Percentiles rank a stretch among this genome's conserved stretches.
Conservation (phyloP, 2,797 vertebrate genomes). For the Siniperca scherzeri region DNA sequence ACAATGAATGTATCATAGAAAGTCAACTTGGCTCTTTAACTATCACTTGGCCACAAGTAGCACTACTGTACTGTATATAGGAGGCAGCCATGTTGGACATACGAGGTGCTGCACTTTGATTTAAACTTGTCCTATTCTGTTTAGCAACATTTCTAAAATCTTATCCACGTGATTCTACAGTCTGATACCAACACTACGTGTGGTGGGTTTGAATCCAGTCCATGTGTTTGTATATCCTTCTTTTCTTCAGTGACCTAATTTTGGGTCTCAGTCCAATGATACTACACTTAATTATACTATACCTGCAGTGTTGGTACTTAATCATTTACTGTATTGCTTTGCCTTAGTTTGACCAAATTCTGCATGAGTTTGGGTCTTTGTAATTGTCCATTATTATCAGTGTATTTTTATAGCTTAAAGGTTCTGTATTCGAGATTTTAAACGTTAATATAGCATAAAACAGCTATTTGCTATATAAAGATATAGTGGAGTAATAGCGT, state of each 20-base stretch:
- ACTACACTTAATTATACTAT: slow-evolving; percentile 9
- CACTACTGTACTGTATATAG: slow-evolving; percentile 16
- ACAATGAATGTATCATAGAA: background rate
- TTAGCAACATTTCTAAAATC: slow-evolving; percentile 19
- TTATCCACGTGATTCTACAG: slow-evolving; percentile 24
- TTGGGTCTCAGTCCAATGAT: slow-evolving; percentile 17
- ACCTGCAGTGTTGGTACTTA: background rate
- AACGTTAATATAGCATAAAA: too few relatives aligned
- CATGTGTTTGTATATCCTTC: slow-evolving; percentile 28
- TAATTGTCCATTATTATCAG: background rate
- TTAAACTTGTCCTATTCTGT: background rate
- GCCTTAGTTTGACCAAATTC: background rate
- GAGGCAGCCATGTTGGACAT: slow-evolving; percentile 50
- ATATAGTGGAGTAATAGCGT: too few relatives aligned
- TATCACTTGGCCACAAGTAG: background rate
- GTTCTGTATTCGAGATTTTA: too few relatives aligned
- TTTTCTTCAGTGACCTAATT: slow-evolving; percentile 37
- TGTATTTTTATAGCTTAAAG: background rate
- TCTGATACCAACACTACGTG: slow-evolving; percentile 34
- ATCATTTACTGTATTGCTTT: background rate
- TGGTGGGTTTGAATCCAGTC: slow-evolving; percentile 23
- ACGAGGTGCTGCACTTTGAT: background rate
- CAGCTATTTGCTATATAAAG: too few relatives aligned
- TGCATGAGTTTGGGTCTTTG: background rate
- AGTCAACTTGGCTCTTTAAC: slow-evolving; percentile 8